phyloP scores from a whole-genome alignment of 2,113 vertebrate genomes.

The Phrynocephalus versicolor region DNA sequence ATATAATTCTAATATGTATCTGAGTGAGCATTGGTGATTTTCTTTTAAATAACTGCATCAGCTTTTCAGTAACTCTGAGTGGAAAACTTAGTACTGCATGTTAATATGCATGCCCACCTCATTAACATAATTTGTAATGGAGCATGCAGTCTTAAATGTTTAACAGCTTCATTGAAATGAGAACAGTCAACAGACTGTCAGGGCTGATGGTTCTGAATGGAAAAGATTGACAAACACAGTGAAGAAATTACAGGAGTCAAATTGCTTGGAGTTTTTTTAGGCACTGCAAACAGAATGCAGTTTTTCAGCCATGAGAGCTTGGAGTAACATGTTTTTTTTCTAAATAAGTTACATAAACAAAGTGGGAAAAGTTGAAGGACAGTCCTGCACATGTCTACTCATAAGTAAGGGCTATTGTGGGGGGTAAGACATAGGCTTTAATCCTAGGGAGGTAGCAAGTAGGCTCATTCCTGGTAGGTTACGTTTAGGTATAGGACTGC shows the following conservation, averaged over 20 bases:
- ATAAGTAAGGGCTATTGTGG: background rate
- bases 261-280: conserved; percentile 34
- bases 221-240: conserved; percentile 33
- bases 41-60: background rate
- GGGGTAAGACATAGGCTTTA: background rate
- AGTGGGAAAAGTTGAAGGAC: conserved; percentile 15
- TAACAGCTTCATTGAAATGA: background rate
- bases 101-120: conserved; percentile 11
- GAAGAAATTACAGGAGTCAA: conserved; percentile 48
- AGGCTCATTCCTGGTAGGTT: no score
- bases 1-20: background rate
- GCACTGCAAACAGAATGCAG: conserved; percentile 27
- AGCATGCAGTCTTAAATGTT: conserved; percentile 7
- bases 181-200: conserved; percentile 33
- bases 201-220: conserved; percentile 21
- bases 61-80: conserved; percentile 21
- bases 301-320: conserved; percentile 34
- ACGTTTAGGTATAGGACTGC: background rate
- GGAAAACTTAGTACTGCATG: background rate
- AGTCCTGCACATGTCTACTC: background rate
- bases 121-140: conserved; percentile 28
- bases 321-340: conserved; percentile 32
- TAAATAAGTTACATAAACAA: background rate
- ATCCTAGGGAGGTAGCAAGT: background rate
- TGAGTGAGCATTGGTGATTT: background rate